A percentile compares a stretch with the other conserved stretches of the same genome.
Conservation (phyloP, 2,888 invertebrate species). For the Apamea monoglypha region DNA sequence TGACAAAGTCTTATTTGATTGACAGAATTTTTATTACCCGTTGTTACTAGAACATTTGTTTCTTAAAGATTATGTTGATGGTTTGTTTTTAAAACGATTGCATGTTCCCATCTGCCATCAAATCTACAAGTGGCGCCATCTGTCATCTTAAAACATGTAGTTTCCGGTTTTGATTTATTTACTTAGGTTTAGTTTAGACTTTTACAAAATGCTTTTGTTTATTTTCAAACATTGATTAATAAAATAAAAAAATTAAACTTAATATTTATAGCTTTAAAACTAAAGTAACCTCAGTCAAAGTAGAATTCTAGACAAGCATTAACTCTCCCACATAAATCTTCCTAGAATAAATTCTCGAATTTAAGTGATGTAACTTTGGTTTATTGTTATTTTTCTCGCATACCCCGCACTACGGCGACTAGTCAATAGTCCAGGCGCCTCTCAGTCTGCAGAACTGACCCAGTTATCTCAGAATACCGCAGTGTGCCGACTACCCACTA, state of each 20-base stretch:
- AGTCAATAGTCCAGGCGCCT: conserved; percentile 73
- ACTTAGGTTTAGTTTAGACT: not conserved
- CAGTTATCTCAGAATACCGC: conserved; percentile 78
- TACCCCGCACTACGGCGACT: conserved; percentile 62
- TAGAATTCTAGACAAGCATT: not conserved
- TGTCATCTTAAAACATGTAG: not conserved
- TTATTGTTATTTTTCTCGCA: conserved; percentile 53
- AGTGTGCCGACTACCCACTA: conserved; percentile 70
- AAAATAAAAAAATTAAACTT: no score
- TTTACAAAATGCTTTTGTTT: not conserved
- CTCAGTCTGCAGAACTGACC: conserved; percentile 81
- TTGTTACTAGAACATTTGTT: no score
- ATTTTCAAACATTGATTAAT: not conserved
- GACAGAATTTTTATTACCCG: not conserved
- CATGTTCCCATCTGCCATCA: not conserved
- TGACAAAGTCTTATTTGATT: not conserved
- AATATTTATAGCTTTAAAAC: not conserved
- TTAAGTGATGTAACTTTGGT: conserved; percentile 29
- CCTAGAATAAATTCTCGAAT: not conserved
- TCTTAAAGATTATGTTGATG: not conserved
- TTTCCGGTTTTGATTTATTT: not conserved
- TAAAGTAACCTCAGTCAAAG: conserved; percentile 2
- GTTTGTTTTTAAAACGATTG: not conserved
- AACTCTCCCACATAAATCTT: not conserved
- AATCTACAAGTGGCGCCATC: conserved; percentile 35